Base-by-base conservation (phyloP, 2,888 invertebrate genomes). In the Papilio gigon region DNA sequence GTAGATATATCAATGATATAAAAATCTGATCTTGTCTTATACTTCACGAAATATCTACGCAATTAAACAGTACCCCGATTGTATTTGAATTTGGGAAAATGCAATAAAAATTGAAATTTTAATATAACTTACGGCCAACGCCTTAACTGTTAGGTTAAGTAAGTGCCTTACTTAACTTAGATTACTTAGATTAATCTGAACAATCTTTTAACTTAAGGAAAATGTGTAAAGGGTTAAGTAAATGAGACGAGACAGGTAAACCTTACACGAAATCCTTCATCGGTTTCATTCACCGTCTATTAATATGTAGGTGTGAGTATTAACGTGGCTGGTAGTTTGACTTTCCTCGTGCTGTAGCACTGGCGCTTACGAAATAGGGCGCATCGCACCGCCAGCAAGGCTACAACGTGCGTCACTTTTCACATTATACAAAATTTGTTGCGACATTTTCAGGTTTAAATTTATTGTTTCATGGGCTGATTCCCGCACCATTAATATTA, bases 371-470 rank as follows among this genome's bases (percentile, higher is more conserved):
- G 83, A 89, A 88, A 88, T 85, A 83, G 82, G 81, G 82, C 85
- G 84, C 84, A 84, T 84, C 84, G 75, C 75, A 75, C 75, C 88
- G 87, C 90, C 75, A 75, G 75, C 89, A 87, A 90, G 90, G 90
- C 85, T 88, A 82, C 71, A 74, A 76, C 74, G 84, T 87, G 84
- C 90, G 90, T 91, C 90, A 90, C 78, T 74, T 78, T 76, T 78
- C 80, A 82, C 79, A 85, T 89, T 88, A 90, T 89, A 84, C 87
- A 85, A 83, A 78, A 84, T 79, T 78, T 77, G 80, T 88, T 87
- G 87, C 86, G 80, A 86, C 84, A 87, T 80, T 77, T 77, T 79
- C 78, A 77, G 78, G 73, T 76, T 78, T 75, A 80, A 84, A 83
- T 85, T 80, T 84, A 84, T 88, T 80, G 79, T 77, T 77, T 77